Conservation (phyloP, 2,113 vertebrate species). For the Nannobrachium achirus region DNA sequence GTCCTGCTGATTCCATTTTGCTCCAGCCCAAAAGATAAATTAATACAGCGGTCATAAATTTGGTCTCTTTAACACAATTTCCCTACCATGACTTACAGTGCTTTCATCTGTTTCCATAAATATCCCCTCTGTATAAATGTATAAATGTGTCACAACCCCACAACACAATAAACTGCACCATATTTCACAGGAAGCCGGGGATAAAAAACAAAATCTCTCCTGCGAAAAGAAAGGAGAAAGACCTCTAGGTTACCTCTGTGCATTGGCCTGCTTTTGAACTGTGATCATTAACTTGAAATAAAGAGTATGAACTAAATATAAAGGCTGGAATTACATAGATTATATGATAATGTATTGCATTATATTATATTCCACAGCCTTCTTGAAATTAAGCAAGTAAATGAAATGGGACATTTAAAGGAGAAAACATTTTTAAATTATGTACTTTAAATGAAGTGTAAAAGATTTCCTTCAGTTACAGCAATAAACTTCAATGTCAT, state of each 20-base stretch:
- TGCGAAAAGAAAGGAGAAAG: slow-evolving; percentile 21
- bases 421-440: background rate
- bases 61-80: slow-evolving; percentile 79
- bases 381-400: background rate
- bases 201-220: slow-evolving; percentile 42
- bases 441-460: slow-evolving; percentile 3
- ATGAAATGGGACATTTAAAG: background rate
- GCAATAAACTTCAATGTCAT: slow-evolving; percentile 19
- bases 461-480: slow-evolving; percentile 11
- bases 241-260: slow-evolving; percentile 31
- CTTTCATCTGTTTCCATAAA: slow-evolving; percentile 82
- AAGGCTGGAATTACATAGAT: background rate
- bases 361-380: background rate
- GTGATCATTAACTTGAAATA: slow-evolving; percentile 21
- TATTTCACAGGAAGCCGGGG: slow-evolving; percentile 72
- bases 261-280: slow-evolving; percentile 41
- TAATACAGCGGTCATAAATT: slow-evolving; percentile 79
- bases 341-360: too few species aligned
- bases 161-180: slow-evolving; percentile 80
- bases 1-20: slow-evolving; percentile 78
- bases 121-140: slow-evolving; percentile 79
- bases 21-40: slow-evolving; percentile 77
- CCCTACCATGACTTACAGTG: slow-evolving; percentile 73
- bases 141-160: slow-evolving; percentile 78
- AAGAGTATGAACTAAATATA: background rate